Conservation (phyloP, 2,113 vertebrate species). For the Nicator chloris region DNA sequence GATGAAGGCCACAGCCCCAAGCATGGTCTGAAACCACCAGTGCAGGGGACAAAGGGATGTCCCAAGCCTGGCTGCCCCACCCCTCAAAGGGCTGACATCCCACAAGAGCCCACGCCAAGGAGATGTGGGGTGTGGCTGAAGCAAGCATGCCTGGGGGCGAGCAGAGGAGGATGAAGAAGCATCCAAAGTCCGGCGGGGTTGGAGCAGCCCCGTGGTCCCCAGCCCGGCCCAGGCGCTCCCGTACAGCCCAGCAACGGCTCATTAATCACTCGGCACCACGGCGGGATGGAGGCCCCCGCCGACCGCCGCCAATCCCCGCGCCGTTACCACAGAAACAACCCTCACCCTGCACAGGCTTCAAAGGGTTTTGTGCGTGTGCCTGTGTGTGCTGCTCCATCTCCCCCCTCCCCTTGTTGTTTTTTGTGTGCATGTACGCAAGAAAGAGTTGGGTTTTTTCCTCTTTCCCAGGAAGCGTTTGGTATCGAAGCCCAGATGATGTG, state of each 20-base stretch:
- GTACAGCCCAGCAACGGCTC: constrained; percentile 21
- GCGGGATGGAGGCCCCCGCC: constrained; percentile 63
- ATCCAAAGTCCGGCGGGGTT: fast-evolving
- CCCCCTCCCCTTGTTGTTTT: constrained; percentile 33
- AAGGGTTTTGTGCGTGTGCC: constrained; percentile 64
- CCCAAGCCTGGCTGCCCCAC: not conserved
- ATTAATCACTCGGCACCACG: constrained; percentile 69
- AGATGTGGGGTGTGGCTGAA: fast-evolving
- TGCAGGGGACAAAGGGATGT: not conserved
- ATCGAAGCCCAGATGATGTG: not conserved
- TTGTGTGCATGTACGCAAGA: not conserved
- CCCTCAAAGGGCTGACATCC: not conserved
- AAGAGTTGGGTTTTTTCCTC: not conserved
- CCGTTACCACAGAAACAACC: constrained; percentile 83
- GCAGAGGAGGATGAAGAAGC: not conserved
- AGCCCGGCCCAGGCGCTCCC: not conserved
- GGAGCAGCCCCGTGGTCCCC: not conserved
- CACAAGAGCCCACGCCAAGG: fast-evolving
- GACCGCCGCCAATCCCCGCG: constrained; percentile 63
- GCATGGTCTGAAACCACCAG: not conserved
- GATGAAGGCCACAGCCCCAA: not conserved
- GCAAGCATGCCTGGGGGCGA: fast-evolving
- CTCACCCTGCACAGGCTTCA: constrained; percentile 74
- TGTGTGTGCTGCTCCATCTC: constrained; percentile 36
- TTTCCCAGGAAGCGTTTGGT: constrained; percentile 57